Evolutionary conservation across 2,888 invertebrate genomes (phyloP), one percentile per base, ranked within the genome.

Genomic region (Plebejus anna): DNA sequence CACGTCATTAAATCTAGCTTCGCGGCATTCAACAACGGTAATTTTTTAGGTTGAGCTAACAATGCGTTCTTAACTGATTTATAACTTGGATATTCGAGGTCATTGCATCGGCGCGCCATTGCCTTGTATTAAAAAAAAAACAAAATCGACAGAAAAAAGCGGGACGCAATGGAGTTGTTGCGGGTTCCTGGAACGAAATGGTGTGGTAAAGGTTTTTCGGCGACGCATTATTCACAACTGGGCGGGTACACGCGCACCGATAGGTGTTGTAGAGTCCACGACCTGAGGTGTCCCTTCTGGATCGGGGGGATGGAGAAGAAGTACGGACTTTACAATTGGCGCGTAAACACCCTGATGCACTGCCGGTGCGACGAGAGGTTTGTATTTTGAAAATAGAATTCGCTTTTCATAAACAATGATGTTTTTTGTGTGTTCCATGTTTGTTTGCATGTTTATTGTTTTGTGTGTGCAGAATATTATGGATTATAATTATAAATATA

Each of bases 281-380:
- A 98, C 88, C 94, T 96, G 38, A 95, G 96, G 76, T 98, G 98
- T 88, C 97, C 97, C 0, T 95, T 96, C 87, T 97, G 96, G 94
- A 98, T 98, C 81, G 96, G 96, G 0, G 97, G 96, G 1, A 96
- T 98, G 94, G 96, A 97, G 85, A 96, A 96, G 83, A 97, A 97
- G 84, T 98, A 97, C 85, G 97, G 97, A 66, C 90, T 97, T 59
- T 98, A 97, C 94, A 98, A 98, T 89, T 98, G 97, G 96, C 95
- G 98, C 55, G 95, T 98, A 80, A 97, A 97, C 85, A 98, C 98
- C 28, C 94, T 98, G 80, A 98, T 98, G 95, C 98, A 98, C 85
- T 98, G 98, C 92, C 95, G 96, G 81, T 98, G 98, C 88, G 98
- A 98, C 89, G 96, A 97, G 92, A 96, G 97, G 98, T 97, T 94